Conservation (phyloP, 1,140 invertebrate species). For the Chrysomallon squamiferum region DNA sequence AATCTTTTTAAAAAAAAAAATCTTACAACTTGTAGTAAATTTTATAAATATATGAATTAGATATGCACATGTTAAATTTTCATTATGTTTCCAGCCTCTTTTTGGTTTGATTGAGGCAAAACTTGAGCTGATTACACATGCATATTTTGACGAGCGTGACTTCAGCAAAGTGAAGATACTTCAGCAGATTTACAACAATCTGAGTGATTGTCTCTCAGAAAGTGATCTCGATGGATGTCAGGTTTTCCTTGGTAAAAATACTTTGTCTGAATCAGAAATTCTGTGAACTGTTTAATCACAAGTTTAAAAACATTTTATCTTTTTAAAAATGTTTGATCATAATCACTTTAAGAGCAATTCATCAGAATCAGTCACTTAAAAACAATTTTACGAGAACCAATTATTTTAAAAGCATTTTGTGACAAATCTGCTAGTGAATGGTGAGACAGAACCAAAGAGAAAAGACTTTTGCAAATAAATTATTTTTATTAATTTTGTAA, state of each 20-base stretch:
- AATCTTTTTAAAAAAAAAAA: no score
- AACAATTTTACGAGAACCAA: no score
- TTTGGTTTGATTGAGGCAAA: constrained; percentile 72
- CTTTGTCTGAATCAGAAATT: neutral
- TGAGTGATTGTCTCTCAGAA: constrained; percentile 81
- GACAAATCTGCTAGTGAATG: no score
- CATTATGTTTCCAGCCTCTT: constrained; percentile 50
- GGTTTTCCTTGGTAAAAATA: constrained; percentile 77
- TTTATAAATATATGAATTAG: neutral
- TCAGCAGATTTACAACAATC: constrained; percentile 90
- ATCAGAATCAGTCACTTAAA: no score
- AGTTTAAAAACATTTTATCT: no score
- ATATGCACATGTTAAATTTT: neutral
- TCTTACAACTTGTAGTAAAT: no score
- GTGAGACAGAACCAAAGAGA: no score
- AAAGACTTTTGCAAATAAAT: no score
- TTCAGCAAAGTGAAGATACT: constrained; percentile 78
- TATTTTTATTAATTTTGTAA: no score
- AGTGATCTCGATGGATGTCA: constrained; percentile 75
- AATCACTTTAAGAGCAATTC: no score
- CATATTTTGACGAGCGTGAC: constrained; percentile 88
- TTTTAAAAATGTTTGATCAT: no score
- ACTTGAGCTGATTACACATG: constrained; percentile 93
- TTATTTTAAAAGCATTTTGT: no score
- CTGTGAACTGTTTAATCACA: neutral